Percentiles rank a stretch among this genome's conserved stretches.
Conservation (phyloP, 2,888 invertebrate genomes). For the Blastobasis adustella region DNA sequence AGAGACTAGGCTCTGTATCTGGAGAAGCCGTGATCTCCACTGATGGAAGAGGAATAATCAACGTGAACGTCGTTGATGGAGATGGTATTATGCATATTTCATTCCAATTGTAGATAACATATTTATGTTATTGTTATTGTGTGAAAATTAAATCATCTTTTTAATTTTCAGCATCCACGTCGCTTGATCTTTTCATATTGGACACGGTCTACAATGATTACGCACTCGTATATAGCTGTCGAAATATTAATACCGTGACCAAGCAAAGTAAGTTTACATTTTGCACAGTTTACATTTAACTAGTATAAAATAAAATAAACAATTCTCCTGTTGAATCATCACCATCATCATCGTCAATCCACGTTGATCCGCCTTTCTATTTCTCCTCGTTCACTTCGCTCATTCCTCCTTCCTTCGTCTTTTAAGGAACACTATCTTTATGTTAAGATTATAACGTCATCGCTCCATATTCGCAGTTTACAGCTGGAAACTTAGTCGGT, state of each 20-base stretch:
- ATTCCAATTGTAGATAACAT: not conserved
- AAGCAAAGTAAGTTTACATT: slow-evolving; percentile 43
- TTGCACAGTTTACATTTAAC: too few relatives aligned
- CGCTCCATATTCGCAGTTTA: slow-evolving; percentile 32
- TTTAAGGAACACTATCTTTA: too few relatives aligned
- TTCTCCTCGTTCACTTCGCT: too few relatives aligned
- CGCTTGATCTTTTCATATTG: slow-evolving; percentile 75
- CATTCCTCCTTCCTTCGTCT: too few relatives aligned
- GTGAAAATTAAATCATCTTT: slow-evolving; percentile 11
- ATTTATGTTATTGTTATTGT: not conserved
- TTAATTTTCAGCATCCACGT: slow-evolving; percentile 27
- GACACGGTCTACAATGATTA: slow-evolving; percentile 78
- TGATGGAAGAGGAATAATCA: slow-evolving; percentile 39
- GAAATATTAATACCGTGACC: slow-evolving; percentile 23
- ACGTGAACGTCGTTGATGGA: slow-evolving; percentile 18
- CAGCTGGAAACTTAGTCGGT: slow-evolving; percentile 55
- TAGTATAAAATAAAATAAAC: too few relatives aligned
- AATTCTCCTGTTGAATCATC: too few relatives aligned
- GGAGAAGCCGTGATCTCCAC: slow-evolving; percentile 22
- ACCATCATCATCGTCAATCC: too few relatives aligned
- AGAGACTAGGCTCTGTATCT: slow-evolving; percentile 22
- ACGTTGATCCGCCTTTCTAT: too few relatives aligned
- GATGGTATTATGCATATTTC: slow-evolving; percentile 19
- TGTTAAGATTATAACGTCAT: too few relatives aligned
- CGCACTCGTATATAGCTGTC: slow-evolving; percentile 78